phyloP scores from a whole-genome alignment of 2,113 vertebrate species.

The Hippopotamus amphibius region DNA sequence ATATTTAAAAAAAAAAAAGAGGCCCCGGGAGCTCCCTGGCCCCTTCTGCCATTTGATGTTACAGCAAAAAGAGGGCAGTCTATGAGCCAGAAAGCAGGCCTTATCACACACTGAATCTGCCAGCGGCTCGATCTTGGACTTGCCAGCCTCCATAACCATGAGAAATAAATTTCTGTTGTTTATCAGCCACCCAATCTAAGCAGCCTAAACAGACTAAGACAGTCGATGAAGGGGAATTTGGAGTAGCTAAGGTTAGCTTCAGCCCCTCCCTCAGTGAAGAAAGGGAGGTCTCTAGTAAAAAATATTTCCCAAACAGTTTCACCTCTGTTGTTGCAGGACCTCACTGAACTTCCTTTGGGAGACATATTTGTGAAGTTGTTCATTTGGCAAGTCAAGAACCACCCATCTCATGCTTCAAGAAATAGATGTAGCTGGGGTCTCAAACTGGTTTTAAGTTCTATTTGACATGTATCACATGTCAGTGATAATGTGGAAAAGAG shows the following conservation, averaged over 20 bases:
- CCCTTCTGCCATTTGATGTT: background rate
- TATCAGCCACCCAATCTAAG: background rate
- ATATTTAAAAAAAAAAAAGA: background rate
- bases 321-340: background rate
- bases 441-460: background rate
- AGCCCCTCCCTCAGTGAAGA: slow-evolving; percentile 41
- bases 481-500: background rate
- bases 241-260: background rate
- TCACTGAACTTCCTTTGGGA: slow-evolving; percentile 22
- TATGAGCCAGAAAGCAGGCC: background rate
- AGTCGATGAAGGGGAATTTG: background rate
- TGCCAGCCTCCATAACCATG: background rate
- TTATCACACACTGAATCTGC: background rate
- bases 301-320: background rate
- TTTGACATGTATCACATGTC: background rate
- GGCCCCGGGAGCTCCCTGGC: background rate
- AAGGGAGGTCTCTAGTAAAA: background rate
- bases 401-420: background rate
- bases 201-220: background rate
- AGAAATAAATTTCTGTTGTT: background rate
- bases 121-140: background rate
- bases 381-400: background rate
- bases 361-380: slow-evolving; percentile 46
- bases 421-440: background rate
- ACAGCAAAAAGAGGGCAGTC: background rate